These are phyloP conservation scores for Drosophila paramelanica DNA, from an alignment of 2,888 invertebrate genomes.

Conservation along the genomic window DNA sequence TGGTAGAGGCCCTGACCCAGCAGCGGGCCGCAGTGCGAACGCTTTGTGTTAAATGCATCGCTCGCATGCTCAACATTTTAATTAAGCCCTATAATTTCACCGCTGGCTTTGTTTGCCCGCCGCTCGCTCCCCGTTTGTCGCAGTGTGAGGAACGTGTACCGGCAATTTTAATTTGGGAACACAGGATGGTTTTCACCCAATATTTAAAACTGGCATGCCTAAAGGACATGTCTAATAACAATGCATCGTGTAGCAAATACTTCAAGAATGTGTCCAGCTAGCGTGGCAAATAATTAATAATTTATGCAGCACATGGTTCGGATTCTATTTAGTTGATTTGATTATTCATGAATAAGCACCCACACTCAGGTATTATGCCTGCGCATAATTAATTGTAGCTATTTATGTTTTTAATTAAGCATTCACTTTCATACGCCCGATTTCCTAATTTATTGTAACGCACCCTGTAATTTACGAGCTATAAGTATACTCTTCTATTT, in stretches of 20 bases:
- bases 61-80: slow-evolving; percentile 58
- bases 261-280: slow-evolving; percentile 10
- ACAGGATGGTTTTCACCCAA: slow-evolving; percentile 22
- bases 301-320: slow-evolving; percentile 52
- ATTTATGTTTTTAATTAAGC: slow-evolving; percentile 18
- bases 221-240: slow-evolving; percentile 10
- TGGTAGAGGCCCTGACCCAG: slow-evolving; percentile 1
- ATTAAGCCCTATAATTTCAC: slow-evolving; percentile 62
- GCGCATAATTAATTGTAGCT: slow-evolving; percentile 7
- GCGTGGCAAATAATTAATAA: slow-evolving; percentile 32
- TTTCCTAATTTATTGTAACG: slow-evolving; percentile 25
- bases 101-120: slow-evolving; percentile 47
- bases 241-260: slow-evolving; percentile 13
- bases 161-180: slow-evolving; percentile 18
- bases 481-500: slow-evolving; percentile 5
- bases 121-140: slow-evolving; percentile 18
- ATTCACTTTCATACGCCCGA: slow-evolving; percentile 4
- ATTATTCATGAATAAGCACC: slow-evolving; percentile 20
- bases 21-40: slow-evolving; percentile 5
- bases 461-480: slow-evolving; percentile 37
- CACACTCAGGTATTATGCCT: slow-evolving; percentile 5
- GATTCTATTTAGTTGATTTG: slow-evolving; percentile 24
- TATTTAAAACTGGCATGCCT: slow-evolving; percentile 6
- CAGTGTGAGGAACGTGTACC: slow-evolving; percentile 3
- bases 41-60: slow-evolving; percentile 44